Evolutionary conservation across 2,888 invertebrate species (phyloP).

Genomic region (Coronaproctus castanopsis): DNA sequence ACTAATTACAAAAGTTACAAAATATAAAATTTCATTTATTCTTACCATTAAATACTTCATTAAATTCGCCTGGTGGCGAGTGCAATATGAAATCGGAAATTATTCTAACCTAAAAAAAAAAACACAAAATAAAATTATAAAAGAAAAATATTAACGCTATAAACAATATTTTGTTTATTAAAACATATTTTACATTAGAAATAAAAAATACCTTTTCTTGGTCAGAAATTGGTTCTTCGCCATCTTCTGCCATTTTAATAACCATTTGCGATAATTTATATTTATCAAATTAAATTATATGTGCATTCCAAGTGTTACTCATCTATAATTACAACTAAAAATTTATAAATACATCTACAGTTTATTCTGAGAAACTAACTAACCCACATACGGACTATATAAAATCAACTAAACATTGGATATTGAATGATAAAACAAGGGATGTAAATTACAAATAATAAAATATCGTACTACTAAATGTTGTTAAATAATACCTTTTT

Average conservation of each 20-base stretch:
- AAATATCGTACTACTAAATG: too few species aligned
- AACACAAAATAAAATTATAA: too few species aligned
- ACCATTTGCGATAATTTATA: slow-evolving; percentile 1
- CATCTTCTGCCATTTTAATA: slow-evolving; percentile 55
- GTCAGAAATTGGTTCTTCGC: slow-evolving; percentile 64
- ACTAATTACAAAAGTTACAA: too few species aligned
- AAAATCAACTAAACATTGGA: too few species aligned
- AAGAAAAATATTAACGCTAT: neutral
- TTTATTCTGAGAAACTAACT: neutral
- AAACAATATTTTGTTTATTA: neutral
- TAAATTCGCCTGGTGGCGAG: slow-evolving; percentile 98
- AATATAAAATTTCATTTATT: neutral
- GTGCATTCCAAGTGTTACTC: neutral
- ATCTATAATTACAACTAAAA: neutral
- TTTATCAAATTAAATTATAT: neutral
- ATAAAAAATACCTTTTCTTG: slow-evolving; percentile 43
- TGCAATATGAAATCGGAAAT: slow-evolving; percentile 95
- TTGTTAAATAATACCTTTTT: too few species aligned
- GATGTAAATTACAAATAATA: too few species aligned
- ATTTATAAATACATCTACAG: too few species aligned
- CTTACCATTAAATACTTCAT: slow-evolving; percentile 84
- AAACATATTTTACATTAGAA: neutral
- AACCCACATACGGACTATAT: neutral
- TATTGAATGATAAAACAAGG: too few species aligned
- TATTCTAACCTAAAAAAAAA: slow-evolving; percentile 50